phyloP scores from a whole-genome alignment of 2,797 vertebrate species.

The Melanotaenia pygmaea region DNA sequence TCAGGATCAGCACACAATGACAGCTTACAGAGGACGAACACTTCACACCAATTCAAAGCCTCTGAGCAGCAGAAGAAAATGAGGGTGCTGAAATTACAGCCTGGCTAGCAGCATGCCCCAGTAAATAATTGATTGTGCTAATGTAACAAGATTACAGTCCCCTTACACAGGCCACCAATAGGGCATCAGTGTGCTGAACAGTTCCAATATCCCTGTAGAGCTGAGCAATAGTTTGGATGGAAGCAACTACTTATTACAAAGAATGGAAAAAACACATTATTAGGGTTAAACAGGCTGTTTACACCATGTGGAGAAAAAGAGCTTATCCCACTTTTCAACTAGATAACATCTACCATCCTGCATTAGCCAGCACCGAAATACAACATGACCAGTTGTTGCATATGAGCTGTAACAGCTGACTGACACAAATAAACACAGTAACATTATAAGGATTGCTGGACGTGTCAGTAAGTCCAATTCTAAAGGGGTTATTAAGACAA shows the following conservation, averaged over 20 bases:
- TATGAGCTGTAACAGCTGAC: neutral
- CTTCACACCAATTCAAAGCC: slow-evolving; percentile 39
- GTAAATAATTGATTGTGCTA: slow-evolving; percentile 85
- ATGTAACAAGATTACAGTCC: slow-evolving; percentile 78
- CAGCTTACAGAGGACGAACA: slow-evolving; percentile 33
- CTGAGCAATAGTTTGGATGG: slow-evolving; percentile 3
- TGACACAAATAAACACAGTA: neutral
- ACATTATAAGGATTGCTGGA: neutral
- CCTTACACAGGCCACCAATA: slow-evolving; percentile 50
- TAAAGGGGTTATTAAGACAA: neutral
- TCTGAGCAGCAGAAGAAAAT: slow-evolving; percentile 35
- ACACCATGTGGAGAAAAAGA: neutral
- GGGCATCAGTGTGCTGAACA: slow-evolving; percentile 46
- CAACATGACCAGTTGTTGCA: neutral
- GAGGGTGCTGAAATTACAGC: slow-evolving; percentile 81
- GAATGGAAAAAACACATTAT: neutral
- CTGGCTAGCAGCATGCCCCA: slow-evolving; percentile 54
- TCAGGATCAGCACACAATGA: slow-evolving; percentile 7
- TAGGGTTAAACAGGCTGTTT: too few species aligned
- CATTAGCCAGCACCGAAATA: neutral
- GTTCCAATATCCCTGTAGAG: slow-evolving; percentile 34
- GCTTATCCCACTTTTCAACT: neutral
- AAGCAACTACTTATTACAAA: neutral
- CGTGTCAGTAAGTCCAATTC: neutral
- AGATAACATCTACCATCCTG: neutral